Evolutionary conservation across 2,113 vertebrate genomes (phyloP), one percentile per base, ranked within the genome.

Genomic region (Hipposideros armiger): DNA sequence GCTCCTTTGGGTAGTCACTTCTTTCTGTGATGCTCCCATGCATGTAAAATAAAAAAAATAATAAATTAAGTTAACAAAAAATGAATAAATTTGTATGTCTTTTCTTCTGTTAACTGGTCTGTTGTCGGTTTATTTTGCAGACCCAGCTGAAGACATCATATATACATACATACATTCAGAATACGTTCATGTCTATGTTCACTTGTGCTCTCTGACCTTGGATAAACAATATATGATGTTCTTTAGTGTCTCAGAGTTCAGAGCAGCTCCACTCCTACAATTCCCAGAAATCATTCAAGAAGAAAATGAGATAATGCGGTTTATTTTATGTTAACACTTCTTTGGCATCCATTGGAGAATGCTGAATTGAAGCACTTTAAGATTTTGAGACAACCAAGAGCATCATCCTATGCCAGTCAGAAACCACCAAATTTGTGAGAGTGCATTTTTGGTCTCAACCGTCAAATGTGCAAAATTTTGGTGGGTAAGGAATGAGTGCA

Each of bases 351-450:
- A 19, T 16, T 28, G 30, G 85, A n/a, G 17, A 56, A 6, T 6
- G 72, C 67, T 32, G 90, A 84, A 91, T 0, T 11, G 45, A 92
- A 74, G 80, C 76, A 88, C n/a, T 89, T 69, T 67, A 17, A 86
- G n/a, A 78, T 69, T 52, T 60, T 74, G 24, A 70, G 58, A 91
- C 84, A 93, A 83, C 6, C 24, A 47, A 83, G 45, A 92, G 20
- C 17, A 76, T 78, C 40, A 66, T 58, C 3, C 11, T 9, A 54
- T 36, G 17, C 13, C 52, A n/a, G 5, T 90, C 28, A 85, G 69
- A 93, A 93, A 70, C 36, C 9, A 64, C 10, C 1, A 4, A 16
- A 15, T 87, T 74, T 77, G 32, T 30, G 14, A 70, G 15, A 67
- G 8, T 13, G 7, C n/a, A 17, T 26, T 66, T 96, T 91, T 77